Evolutionary conservation across 2,113 vertebrate genomes (phyloP), one percentile per base, ranked within the genome.

Genomic region (Terrapene triunguis): DNA sequence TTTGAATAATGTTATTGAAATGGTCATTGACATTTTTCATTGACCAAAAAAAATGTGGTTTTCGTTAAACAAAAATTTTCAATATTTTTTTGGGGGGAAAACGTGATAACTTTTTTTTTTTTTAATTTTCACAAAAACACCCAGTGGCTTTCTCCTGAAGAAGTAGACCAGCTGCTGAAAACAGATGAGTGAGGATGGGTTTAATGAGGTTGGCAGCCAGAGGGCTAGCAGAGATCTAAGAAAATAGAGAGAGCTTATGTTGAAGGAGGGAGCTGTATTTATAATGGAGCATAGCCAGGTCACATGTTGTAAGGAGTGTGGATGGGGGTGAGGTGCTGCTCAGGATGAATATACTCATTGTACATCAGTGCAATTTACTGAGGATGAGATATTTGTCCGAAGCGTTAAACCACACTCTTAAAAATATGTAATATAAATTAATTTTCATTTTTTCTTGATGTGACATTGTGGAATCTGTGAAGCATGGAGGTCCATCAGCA

Each of bases 321-420:
- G 27, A 92, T 85, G 91, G 0, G 0, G 53, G 72, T 87, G 1
- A 0, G 51, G 92, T 89, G 38, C 21, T 54, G 21, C 48, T 62
- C 72, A 82, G 80, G 78, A 85, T n/a, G 94, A 93, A 82, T 88
- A 72, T 50, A 93, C 57, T 88, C 83, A 95, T 95, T 89, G 94
- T 93, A 93, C 90, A 53, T 38, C 25, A 78, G 38, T 72, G 10
- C 44, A 80, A 54, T 92, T 65, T 90, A 82, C 59, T 85, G 48
- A 94, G 78, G 72, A 84, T 76, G 32, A 86, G 69, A 19, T 96
- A 88, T 89, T 95, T 94, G 93, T 89, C 78, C 32, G 51, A 50
- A 94, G 82, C 53, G 48, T 91, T 95, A 96, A 95, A 96, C 88
- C 91, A 90, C 44, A 24, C 76, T 76, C 47, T 59, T 59, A 25